Base-by-base conservation (phyloP, 2,888 invertebrate species). In the Callyntrura guangdongensis region DNA sequence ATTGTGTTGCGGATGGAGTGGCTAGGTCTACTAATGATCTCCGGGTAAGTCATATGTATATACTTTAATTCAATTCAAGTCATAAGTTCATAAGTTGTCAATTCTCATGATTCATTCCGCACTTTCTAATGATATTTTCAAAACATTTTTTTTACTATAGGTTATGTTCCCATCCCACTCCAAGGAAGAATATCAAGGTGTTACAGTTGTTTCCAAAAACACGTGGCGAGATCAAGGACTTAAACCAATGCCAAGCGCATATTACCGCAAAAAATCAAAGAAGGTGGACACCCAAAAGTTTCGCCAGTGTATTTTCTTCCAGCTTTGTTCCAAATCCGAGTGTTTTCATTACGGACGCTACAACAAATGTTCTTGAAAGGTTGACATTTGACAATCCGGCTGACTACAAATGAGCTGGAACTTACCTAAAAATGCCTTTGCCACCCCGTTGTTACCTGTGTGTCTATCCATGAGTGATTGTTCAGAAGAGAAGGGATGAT, bases 341-440 rank as follows among this genome's bases (percentile, higher is more conserved):
- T 92, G 92, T 36, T 92, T 92, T 47, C 86, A 92, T 83, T 92
- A 90, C 56, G 92, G 92, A 56, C 61, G 92, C 53, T 85, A 72
- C 59, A 56, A 59, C 22, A 84, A 25, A 61, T 90, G 89, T 47
- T 56, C 72, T 9, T 86, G 59, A 74, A 0, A 17, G 9, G n/a
- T 22, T 27, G 25, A n/a, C n/a, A n/a, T n/a, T n/a, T n/a, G n/a
- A n/a, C n/a, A n/a, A n/a, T n/a, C n/a, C n/a, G n/a, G n/a, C n/a
- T n/a, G n/a, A n/a, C n/a, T n/a, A n/a, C n/a, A n/a, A n/a, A n/a
- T n/a, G n/a, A n/a, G n/a, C n/a, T n/a, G n/a, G n/a, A n/a, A n/a
- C n/a, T n/a, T 11, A 56, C 2, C 56, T 14, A 56, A 56, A 56
- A 9, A n/a, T 56, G 56, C 12, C 8, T 56, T 14, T 56, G 8